Evolutionary conservation across 2,113 vertebrate species (phyloP).

Genomic region (Connochaetes taurinus): DNA sequence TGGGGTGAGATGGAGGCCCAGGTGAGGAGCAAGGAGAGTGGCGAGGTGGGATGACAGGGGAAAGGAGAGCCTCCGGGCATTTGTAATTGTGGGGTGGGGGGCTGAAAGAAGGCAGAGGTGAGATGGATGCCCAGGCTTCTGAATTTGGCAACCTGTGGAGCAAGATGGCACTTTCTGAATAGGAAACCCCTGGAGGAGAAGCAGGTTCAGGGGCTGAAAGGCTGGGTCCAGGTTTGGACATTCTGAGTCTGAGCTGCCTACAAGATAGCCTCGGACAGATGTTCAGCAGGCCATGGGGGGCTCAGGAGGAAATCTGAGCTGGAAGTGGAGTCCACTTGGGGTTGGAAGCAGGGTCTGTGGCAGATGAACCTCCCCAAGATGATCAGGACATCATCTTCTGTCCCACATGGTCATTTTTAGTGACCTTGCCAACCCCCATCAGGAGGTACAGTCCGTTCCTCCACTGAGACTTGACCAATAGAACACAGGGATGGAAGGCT

Average conservation of each 20-base stretch:
- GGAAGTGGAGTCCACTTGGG: neutral
- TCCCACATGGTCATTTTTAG: no score
- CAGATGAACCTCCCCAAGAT: neutral
- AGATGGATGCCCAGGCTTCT: neutral
- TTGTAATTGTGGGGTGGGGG: fast-evolving
- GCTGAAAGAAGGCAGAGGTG: neutral
- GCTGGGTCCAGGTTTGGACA: neutral
- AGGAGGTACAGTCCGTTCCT: neutral
- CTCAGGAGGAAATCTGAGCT: neutral
- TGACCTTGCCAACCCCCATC: neutral
- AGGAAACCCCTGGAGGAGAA: neutral
- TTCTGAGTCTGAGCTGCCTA: neutral
- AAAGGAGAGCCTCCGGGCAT: neutral
- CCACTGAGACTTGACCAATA: neutral
- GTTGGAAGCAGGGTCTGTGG: neutral
- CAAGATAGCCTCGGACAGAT: neutral
- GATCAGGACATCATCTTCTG: neutral
- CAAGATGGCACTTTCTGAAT: neutral
- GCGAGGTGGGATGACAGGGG: neutral
- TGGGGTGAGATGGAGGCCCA: neutral
- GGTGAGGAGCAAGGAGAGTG: no score
- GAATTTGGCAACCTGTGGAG: neutral
- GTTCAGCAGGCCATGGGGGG: no score
- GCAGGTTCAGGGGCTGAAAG: neutral
- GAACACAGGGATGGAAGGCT: neutral